Percentiles rank a stretch among this genome's conserved stretches.
Conservation (phyloP, 2,888 invertebrate species). For the Nowickia ferox region DNA sequence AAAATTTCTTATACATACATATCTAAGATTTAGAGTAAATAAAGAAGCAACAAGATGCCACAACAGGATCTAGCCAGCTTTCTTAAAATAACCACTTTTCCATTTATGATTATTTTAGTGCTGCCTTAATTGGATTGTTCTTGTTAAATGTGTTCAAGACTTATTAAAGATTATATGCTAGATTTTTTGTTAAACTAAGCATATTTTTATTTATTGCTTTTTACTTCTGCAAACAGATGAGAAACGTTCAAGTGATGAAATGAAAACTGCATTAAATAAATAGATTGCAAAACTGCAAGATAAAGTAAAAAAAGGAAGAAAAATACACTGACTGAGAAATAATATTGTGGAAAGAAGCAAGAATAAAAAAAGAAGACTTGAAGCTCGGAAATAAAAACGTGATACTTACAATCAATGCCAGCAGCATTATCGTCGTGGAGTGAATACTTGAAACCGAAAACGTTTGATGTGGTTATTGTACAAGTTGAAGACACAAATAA, state of each 20-base stretch:
- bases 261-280: constrained; percentile 56
- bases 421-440: constrained; percentile 62
- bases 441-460: constrained; percentile 46
- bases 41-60: neutral
- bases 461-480: constrained; percentile 6
- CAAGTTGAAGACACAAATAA: constrained; percentile 4
- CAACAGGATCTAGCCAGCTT: neutral
- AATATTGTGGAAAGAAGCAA: constrained; percentile 24
- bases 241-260: neutral
- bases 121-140: constrained; percentile 28
- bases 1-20: neutral
- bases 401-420: constrained; percentile 70
- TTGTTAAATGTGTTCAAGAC: constrained; percentile 39
- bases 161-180: constrained; percentile 35
- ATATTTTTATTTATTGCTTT: constrained; percentile 21
- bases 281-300: constrained; percentile 45
- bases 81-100: neutral
- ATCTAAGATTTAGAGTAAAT: neutral
- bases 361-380: constrained; percentile 39
- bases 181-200: constrained; percentile 46
- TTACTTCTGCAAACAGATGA: constrained; percentile 8
- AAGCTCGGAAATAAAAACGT: constrained; percentile 66
- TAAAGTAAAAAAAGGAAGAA: neutral
- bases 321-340: constrained; percentile 8
- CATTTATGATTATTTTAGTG: constrained; percentile 13